Conservation (phyloP, 2,797 vertebrate genomes). For the Mus spretus region DNA sequence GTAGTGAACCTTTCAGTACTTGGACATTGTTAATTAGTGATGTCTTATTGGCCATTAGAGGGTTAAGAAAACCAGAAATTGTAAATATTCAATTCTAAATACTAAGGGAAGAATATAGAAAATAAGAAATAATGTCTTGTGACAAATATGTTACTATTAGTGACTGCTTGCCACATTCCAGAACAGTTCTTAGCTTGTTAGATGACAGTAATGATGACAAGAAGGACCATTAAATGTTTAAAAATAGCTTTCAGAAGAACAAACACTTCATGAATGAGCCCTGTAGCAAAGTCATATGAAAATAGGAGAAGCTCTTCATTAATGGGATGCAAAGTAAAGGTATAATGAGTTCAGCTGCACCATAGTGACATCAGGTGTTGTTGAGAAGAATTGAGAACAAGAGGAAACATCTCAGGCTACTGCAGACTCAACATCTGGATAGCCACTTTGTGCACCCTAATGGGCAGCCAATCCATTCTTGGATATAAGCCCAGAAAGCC, state of each 20-base stretch:
- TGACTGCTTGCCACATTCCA: background rate
- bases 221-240: background rate
- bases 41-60: conserved; percentile 35
- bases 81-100: background rate
- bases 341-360: background rate
- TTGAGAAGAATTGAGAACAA: background rate
- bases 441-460: background rate
- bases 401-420: background rate
- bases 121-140: background rate
- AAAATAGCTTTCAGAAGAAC: background rate
- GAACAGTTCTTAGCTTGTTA: conserved; percentile 10
- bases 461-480: background rate
- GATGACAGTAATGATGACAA: background rate
- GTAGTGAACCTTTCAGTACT: background rate
- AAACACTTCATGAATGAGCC: background rate
- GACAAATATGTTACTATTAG: background rate
- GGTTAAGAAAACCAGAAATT: background rate
- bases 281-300: background rate
- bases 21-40: conserved; percentile 34
- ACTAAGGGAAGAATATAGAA: background rate
- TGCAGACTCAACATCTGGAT: background rate
- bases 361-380: background rate
- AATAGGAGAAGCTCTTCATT: background rate
- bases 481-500: background rate
- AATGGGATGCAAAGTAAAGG: background rate